A percentile compares a stretch with the other conserved stretches of the same genome.
phyloP scores from a whole-genome alignment of 2,113 vertebrate species.

The Poicephalus gulielmi region DNA sequence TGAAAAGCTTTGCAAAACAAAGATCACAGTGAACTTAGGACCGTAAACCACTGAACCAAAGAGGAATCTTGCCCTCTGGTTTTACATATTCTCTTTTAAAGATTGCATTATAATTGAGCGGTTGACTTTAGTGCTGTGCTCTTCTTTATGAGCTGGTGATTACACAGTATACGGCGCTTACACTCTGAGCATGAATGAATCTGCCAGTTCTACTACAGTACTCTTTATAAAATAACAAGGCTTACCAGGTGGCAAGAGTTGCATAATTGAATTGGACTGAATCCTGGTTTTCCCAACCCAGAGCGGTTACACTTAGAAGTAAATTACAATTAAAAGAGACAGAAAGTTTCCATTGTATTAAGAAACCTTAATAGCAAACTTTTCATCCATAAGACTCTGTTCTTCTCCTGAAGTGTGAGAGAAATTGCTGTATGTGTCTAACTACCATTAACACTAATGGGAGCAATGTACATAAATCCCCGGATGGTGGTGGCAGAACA shows the following conservation, averaged over 20 bases:
- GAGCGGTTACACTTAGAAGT: slow-evolving; percentile 49
- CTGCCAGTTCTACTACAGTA: slow-evolving; percentile 67
- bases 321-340: slow-evolving; percentile 67
- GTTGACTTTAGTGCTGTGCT: slow-evolving; percentile 27
- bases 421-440: slow-evolving; percentile 45
- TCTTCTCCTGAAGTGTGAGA: slow-evolving; percentile 31
- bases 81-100: slow-evolving; percentile 51
- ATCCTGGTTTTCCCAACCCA: slow-evolving; percentile 61
- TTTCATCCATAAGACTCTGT: slow-evolving; percentile 55
- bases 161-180: slow-evolving; percentile 44
- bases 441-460: slow-evolving; percentile 55
- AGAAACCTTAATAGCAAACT: slow-evolving; percentile 65
- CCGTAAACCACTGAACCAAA: slow-evolving; percentile 56
- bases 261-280: slow-evolving; percentile 66
- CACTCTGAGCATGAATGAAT: slow-evolving; percentile 59
- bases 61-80: slow-evolving; percentile 4
- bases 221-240: slow-evolving; percentile 71
- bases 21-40: slow-evolving; percentile 44
- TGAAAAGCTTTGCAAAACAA: slow-evolving; percentile 26
- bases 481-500: background rate
- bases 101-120: slow-evolving; percentile 46
- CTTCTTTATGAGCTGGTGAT: slow-evolving; percentile 55
- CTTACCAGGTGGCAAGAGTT: slow-evolving; percentile 68
- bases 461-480: slow-evolving; percentile 40
- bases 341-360: slow-evolving; percentile 65